Conservation (phyloP, 2,888 invertebrate species). For the Trissoscelio sp. region DNA sequence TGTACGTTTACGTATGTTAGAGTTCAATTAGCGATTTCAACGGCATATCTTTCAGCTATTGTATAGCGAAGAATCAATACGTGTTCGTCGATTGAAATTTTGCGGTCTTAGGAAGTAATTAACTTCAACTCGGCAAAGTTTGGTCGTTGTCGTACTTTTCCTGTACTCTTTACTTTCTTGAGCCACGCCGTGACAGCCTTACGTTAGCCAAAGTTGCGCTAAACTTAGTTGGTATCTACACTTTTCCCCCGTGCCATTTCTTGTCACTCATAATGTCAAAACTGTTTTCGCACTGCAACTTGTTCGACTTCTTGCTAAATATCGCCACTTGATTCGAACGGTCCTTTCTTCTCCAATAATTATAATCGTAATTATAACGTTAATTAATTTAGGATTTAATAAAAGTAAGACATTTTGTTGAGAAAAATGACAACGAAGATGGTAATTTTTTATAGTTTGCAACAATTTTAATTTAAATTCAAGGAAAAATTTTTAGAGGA, state of each 20-base stretch:
- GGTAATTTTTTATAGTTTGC: too few species aligned
- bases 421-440: too few species aligned
- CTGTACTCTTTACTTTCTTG: constrained; percentile 63
- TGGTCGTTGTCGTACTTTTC: constrained; percentile 72
- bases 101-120: constrained; percentile 80
- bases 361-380: too few species aligned
- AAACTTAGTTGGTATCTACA: constrained; percentile 48
- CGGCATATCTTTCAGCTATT: constrained; percentile 59
- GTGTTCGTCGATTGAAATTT: constrained; percentile 79
- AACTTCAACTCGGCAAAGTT: constrained; percentile 81
- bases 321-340: constrained; percentile 16
- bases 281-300: constrained; percentile 47
- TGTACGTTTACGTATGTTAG: constrained; percentile 59
- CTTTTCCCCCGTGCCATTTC: constrained; percentile 44
- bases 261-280: constrained; percentile 62
- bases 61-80: constrained; percentile 75
- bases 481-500: too few species aligned
- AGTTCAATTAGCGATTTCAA: constrained; percentile 57
- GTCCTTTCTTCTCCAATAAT: not conserved
- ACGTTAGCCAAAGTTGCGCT: constrained; percentile 49
- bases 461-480: too few species aligned
- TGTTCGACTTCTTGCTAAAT: constrained; percentile 32
- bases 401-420: too few species aligned
- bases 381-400: too few species aligned
- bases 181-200: constrained; percentile 41